A percentile compares a stretch with the other conserved stretches of the same genome.
Evolutionary conservation across 2,888 invertebrate genomes (phyloP).

Genomic region (Heliconius sara): DNA sequence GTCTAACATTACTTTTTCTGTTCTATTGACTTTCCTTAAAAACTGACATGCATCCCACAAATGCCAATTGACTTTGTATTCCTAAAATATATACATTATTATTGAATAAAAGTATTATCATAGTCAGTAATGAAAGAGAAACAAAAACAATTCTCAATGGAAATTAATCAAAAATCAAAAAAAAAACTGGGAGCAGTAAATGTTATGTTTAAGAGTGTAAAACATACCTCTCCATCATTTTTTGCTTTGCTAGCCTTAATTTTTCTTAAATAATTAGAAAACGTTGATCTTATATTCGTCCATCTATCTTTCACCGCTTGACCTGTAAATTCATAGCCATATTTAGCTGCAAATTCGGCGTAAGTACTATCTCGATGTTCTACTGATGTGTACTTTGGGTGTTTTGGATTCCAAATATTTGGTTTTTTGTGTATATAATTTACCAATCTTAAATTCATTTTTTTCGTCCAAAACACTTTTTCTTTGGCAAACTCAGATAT

Average conservation of each 20-base stretch:
- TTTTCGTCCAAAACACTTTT: constrained; percentile 77
- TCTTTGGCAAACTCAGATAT: constrained; percentile 75
- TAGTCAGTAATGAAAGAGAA: no score
- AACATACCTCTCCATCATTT: constrained; percentile 60
- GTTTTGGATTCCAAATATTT: constrained; percentile 76
- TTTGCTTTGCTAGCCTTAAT: constrained; percentile 58
- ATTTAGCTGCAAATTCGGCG: constrained; percentile 71
- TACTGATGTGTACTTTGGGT: constrained; percentile 73
- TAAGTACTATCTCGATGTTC: constrained; percentile 69
- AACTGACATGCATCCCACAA: constrained; percentile 77
- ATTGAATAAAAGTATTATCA: not conserved
- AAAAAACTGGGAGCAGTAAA: no score
- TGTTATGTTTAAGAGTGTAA: not conserved
- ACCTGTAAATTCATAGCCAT: constrained; percentile 71
- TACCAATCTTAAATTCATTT: constrained; percentile 76
- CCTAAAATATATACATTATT: constrained; percentile 57
- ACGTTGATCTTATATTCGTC: constrained; percentile 79
- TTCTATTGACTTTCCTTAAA: constrained; percentile 65
- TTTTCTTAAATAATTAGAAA: constrained; percentile 74
- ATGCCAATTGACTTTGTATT: constrained; percentile 75
- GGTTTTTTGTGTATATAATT: constrained; percentile 72
- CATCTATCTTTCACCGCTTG: constrained; percentile 78
- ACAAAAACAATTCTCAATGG: no score
- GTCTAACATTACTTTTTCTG: constrained; percentile 36
- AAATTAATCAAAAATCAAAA: no score